A percentile compares a stretch with the other conserved stretches of the same genome.
Evolutionary conservation across 2,888 invertebrate species (phyloP).

Genomic region (Lasioglossum pauxillum): DNA sequence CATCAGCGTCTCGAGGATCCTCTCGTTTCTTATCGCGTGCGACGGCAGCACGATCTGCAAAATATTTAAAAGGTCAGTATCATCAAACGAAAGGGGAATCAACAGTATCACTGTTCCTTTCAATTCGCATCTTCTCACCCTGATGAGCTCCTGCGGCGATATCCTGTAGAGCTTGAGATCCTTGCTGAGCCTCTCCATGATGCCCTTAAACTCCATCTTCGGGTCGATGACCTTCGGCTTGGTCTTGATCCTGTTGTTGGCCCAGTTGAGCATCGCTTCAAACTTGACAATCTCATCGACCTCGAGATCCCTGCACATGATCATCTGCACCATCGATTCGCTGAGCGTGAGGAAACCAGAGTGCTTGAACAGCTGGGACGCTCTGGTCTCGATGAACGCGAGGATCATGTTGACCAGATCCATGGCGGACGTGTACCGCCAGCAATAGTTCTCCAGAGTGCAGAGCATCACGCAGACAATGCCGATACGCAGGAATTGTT

Average conservation of each 20-base stretch:
- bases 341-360: constrained; percentile 94
- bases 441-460: constrained; percentile 96
- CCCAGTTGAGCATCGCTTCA: constrained; percentile 97
- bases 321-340: constrained; percentile 97
- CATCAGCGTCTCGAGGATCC: constrained; percentile 96
- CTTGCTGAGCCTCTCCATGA: constrained; percentile 95
- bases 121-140: constrained; percentile 85
- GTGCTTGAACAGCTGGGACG: constrained; percentile 93
- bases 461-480: constrained; percentile 97
- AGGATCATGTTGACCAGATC: constrained; percentile 97
- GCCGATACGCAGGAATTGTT: constrained; percentile 96
- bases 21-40: constrained; percentile 96
- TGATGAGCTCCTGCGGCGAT: constrained; percentile 96
- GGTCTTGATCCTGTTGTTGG: constrained; percentile 92
- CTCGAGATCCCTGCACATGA: constrained; percentile 95
- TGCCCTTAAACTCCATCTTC: constrained; percentile 95
- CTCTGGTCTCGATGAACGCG: constrained; percentile 94
- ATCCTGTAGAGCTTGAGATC: constrained; percentile 96
- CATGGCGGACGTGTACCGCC: constrained; percentile 97
- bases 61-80: background rate
- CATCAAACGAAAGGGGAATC: background rate
- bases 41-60: constrained; percentile 93
- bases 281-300: constrained; percentile 96
- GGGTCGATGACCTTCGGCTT: constrained; percentile 88
- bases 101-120: background rate